Evolutionary conservation across 2,113 vertebrate species (phyloP).

Genomic region (Apeltes quadracus): DNA sequence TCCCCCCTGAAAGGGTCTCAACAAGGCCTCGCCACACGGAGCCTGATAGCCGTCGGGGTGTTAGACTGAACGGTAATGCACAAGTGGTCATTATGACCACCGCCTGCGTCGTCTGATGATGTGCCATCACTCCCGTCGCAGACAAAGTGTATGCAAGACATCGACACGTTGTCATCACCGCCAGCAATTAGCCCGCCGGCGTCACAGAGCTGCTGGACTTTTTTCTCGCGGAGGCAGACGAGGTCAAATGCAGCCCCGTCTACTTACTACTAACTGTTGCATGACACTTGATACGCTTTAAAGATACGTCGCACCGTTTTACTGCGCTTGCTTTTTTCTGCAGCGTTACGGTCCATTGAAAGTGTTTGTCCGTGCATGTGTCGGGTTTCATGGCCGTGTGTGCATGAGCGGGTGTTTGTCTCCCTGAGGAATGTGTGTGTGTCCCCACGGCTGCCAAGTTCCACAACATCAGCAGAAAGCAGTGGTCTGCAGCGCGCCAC

Average conservation of each 20-base stretch:
- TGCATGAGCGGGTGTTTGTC: constrained; percentile 35
- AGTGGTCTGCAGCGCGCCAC: constrained; percentile 44
- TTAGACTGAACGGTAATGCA: not conserved
- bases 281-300: not conserved
- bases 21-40: not conserved
- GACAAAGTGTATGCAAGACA: no score
- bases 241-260: not conserved
- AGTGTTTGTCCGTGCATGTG: not conserved
- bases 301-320: not conserved
- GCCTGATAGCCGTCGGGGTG: no score
- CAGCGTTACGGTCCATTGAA: constrained; percentile 9
- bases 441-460: constrained; percentile 48
- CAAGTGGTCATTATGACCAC: not conserved
- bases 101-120: no score
- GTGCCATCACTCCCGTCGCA: no score
- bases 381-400: constrained; percentile 28
- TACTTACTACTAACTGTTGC: not conserved
- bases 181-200: no score
- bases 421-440: constrained; percentile 55
- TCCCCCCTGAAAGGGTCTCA: not conserved
- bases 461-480: constrained; percentile 70
- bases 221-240: not conserved
- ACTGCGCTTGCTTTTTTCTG: not conserved
- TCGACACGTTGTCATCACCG: no score
- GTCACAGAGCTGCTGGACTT: no score